These are phyloP conservation scores for Cossypha niveicapilla DNA, from an alignment of 2,797 vertebrate species.

Conservation along the genomic window DNA sequence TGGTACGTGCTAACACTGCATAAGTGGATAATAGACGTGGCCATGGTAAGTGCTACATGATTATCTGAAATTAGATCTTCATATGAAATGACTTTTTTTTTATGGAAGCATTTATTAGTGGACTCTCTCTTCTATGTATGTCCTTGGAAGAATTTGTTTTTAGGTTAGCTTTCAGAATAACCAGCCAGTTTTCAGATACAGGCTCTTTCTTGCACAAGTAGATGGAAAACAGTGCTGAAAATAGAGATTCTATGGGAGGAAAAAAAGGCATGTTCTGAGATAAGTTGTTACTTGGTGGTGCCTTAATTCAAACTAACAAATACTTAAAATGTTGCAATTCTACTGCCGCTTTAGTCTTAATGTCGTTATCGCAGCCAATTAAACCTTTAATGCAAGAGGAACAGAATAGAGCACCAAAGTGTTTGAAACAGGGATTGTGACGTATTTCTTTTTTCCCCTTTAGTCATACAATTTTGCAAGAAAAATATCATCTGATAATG, in stretches of 20 bases:
- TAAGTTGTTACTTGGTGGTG: background rate
- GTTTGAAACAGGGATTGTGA: background rate
- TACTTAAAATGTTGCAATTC: background rate
- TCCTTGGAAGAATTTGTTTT: background rate
- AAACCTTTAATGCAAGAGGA: background rate
- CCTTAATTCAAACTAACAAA: background rate
- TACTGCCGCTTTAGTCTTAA: background rate
- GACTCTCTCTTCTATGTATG: background rate
- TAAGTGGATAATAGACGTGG: slow-evolving; percentile 88
- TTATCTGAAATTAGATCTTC: background rate
- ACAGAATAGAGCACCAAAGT: background rate
- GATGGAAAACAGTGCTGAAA: background rate
- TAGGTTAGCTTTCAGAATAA: background rate
- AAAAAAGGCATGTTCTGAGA: background rate
- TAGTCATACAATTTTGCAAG: background rate
- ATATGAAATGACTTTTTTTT: background rate
- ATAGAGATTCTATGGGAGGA: rapidly evolving
- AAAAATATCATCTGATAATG: background rate
- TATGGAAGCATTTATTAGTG: background rate
- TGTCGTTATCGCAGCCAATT: background rate
- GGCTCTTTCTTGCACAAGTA: background rate
- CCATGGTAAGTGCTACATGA: slow-evolving; percentile 82
- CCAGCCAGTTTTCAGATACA: background rate
- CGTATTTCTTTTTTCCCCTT: background rate
- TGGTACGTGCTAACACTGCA: slow-evolving; percentile 86